A percentile compares a stretch with the other conserved stretches of the same genome.
phyloP scores from a whole-genome alignment of 2,888 invertebrate species.

The Lithophane semibrunnea region DNA sequence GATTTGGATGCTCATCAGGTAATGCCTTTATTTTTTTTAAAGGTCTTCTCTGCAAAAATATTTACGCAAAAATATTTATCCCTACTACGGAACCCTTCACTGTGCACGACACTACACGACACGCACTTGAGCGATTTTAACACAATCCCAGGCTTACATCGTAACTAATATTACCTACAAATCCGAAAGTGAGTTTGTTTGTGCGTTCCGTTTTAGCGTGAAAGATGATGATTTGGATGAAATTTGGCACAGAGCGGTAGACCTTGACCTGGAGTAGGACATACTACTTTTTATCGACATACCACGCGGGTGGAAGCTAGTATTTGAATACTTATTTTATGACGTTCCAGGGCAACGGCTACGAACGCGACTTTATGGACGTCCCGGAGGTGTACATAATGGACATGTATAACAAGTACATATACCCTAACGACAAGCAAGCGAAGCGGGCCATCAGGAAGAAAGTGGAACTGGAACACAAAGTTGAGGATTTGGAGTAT shows the following conservation, averaged over 20 bases:
- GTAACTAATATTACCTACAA: too few species aligned
- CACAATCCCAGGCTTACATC: not conserved
- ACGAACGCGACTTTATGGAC: constrained; percentile 94
- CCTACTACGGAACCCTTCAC: not conserved
- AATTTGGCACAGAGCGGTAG: too few species aligned
- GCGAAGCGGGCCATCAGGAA: constrained; percentile 94
- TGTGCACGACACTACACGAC: not conserved
- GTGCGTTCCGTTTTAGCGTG: too few species aligned
- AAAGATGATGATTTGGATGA: too few species aligned
- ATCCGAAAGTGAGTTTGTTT: too few species aligned
- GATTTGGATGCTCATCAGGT: constrained; percentile 98
- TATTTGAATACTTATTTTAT: not conserved
- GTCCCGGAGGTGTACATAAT: constrained; percentile 95
- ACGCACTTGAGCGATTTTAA: not conserved
- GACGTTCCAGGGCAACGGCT: constrained; percentile 94
- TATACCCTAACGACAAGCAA: constrained; percentile 94
- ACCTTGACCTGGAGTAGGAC: too few species aligned
- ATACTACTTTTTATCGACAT: too few species aligned
- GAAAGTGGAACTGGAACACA: constrained; percentile 91
- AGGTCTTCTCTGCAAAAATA: not conserved
- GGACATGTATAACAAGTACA: constrained; percentile 95
- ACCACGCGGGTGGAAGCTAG: too few species aligned
- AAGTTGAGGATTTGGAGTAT: constrained; percentile 93
- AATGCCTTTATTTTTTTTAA: constrained; percentile 10
- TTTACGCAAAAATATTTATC: not conserved